Percentiles rank a stretch among this genome's conserved stretches.
phyloP scores from a whole-genome alignment of 2,113 vertebrate species.

The Macquaria ambigua region DNA sequence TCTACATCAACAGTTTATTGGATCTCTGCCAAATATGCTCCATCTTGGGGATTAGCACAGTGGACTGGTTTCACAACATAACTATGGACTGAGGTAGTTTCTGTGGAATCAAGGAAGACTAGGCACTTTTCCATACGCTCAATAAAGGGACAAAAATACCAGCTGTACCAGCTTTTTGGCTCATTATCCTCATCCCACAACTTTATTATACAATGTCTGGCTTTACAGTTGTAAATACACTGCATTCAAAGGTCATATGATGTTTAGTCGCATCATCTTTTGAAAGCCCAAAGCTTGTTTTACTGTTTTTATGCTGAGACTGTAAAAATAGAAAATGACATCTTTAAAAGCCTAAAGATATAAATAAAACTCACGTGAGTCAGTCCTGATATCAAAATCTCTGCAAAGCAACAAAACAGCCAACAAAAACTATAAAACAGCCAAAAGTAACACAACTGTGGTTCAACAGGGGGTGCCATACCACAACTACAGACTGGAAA shows the following conservation, averaged over 20 bases:
- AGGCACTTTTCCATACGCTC: constrained; percentile 46
- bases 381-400: constrained; percentile 8
- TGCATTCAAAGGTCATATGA: constrained; percentile 16
- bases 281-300: not conserved
- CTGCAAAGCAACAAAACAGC: not conserved
- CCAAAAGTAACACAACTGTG: constrained; percentile 38
- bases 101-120: constrained; percentile 31
- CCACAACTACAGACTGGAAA: constrained; percentile 18
- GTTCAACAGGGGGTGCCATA: constrained; percentile 59
- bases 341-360: not conserved
- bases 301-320: not conserved
- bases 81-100: constrained; percentile 78
- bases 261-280: constrained; percentile 10
- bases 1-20: constrained; percentile 43
- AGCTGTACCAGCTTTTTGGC: constrained; percentile 38
- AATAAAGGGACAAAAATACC: constrained; percentile 42
- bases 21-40: constrained; percentile 69
- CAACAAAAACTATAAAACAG: not conserved
- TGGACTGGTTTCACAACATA: constrained; percentile 67
- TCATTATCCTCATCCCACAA: constrained; percentile 1
- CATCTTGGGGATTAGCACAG: constrained; percentile 61
- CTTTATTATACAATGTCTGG: constrained; percentile 18
- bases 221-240: constrained; percentile 16
- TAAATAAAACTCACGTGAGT: not conserved
- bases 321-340: constrained; percentile 13